Base-by-base conservation (phyloP, 2,888 invertebrate genomes). In the Phyto melanocephala region DNA sequence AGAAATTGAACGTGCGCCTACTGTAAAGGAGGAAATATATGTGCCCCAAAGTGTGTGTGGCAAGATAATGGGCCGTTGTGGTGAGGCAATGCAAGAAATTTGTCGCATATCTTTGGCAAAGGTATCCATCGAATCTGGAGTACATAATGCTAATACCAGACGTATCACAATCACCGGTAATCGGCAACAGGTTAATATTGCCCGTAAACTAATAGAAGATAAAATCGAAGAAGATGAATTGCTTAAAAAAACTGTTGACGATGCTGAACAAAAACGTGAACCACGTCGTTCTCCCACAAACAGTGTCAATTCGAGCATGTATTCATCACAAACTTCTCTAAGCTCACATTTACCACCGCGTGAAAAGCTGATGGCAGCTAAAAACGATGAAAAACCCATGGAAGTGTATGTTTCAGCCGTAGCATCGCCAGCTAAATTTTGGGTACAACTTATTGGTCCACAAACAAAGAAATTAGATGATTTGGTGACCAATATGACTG, bases 331-430 rank as follows among this genome's bases (percentile, higher is more conserved):
- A 80, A 89, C 89, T 0, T 91, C 91, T 13, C 84, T 90, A 0
- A 89, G 87, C 28, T 89, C 90, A 0, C 88, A 88, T 72, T 85
- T 89, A 70, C 89, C 89, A 10, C 87, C 89, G 1, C 86, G 89
- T 11, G 91, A 91, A 63, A 91, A 91, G 75, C 63, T 91, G 10
- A 84, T 88, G 84, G 87, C 89, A 3, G 85, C 88, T 15, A 86
- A 86, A 15, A 86, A 87, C 15, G 88, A 89, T 63, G 94, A 94
- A 79, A 93, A 94, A 1, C 93, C 93, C 17, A 94, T 96, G 88
- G 95, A 97, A 88, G 96, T 97, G 15, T 97, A 95, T 91, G 95
- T 98, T 3, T 96, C 97, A 0, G 96, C 97, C 0, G 94, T 96
- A 83, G 95, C 95, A 13, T 94, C 94, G 33, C 97, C 97, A 0